A percentile compares a stretch with the other conserved stretches of the same genome.
phyloP scores from a whole-genome alignment of 2,888 invertebrate genomes.

The Corbicula japonica region DNA sequence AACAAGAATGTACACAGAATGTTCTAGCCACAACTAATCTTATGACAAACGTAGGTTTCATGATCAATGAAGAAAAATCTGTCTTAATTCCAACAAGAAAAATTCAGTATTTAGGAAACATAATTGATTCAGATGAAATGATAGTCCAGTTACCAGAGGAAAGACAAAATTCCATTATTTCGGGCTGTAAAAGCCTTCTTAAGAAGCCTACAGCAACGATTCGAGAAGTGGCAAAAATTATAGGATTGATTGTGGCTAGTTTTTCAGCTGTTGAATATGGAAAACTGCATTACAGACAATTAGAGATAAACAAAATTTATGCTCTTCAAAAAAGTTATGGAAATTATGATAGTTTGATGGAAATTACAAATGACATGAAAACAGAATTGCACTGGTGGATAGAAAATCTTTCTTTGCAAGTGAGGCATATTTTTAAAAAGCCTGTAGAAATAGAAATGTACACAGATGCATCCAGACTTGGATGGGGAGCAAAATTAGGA shows the following conservation, averaged over 20 bases:
- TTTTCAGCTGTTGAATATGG: slow-evolving; percentile 49
- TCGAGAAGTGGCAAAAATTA: slow-evolving; percentile 33
- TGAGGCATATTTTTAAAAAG: neutral
- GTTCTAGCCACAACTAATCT: slow-evolving; percentile 15
- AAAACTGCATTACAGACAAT: slow-evolving; percentile 24
- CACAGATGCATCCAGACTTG: slow-evolving; percentile 40
- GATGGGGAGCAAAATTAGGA: slow-evolving; percentile 37
- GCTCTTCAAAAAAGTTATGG: slow-evolving; percentile 14
- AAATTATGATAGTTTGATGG: slow-evolving; percentile 35
- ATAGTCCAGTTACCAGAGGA: slow-evolving; percentile 21
- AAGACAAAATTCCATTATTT: slow-evolving; percentile 2
- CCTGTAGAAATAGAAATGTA: slow-evolving; percentile 9
- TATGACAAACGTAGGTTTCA: slow-evolving; percentile 27
- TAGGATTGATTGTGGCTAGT: slow-evolving; percentile 34
- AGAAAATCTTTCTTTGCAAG: slow-evolving; percentile 15
- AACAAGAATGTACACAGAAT: slow-evolving; percentile 35
- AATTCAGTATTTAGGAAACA: slow-evolving; percentile 37
- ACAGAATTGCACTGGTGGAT: slow-evolving; percentile 37
- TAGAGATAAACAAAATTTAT: slow-evolving; percentile 31
- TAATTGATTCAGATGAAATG: slow-evolving; percentile 48
- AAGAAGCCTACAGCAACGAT: slow-evolving; percentile 7
- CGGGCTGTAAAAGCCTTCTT: slow-evolving; percentile 15
- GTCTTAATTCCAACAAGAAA: slow-evolving; percentile 29
- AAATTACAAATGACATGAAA: neutral
- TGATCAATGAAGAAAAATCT: slow-evolving; percentile 46